These are phyloP conservation scores for Callyntrura guangdongensis DNA, from an alignment of 2,888 invertebrate species.

Conservation along the genomic window DNA sequence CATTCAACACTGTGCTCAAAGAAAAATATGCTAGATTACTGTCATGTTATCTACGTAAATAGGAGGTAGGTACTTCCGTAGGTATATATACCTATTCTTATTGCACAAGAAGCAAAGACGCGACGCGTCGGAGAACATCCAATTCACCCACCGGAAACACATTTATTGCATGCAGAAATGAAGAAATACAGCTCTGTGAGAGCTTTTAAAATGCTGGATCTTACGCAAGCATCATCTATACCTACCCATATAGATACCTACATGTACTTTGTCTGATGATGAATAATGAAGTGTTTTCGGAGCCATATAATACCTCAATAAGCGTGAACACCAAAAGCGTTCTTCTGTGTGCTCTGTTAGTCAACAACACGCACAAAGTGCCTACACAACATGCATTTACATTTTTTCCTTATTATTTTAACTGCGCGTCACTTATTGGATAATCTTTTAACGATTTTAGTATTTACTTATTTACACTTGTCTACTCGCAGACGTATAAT, in stretches of 20 bases:
- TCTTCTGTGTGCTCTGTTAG: background rate
- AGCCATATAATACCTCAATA: background rate
- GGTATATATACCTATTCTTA: slow-evolving; percentile 4
- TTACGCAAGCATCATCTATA: background rate
- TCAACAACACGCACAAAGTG: slow-evolving; percentile 20
- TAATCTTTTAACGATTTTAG: slow-evolving; percentile 16
- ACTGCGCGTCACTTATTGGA: background rate
- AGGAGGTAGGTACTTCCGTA: slow-evolving; percentile 35
- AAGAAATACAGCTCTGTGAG: slow-evolving; percentile 1
- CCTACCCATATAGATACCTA: background rate
- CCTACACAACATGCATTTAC: background rate
- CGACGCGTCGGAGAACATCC: slow-evolving; percentile 21
- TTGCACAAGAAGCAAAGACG: slow-evolving; percentile 33
- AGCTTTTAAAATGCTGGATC: background rate
- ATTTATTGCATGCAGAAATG: slow-evolving; percentile 54
- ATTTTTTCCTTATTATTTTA: slow-evolving; percentile 21
- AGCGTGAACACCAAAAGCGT: background rate
- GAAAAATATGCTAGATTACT: background rate
- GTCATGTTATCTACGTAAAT: background rate
- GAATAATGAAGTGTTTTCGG: background rate
- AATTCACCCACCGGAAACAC: slow-evolving; percentile 62
- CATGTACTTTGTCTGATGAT: background rate
- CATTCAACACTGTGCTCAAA: background rate
- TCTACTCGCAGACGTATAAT: background rate
- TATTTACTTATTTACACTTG: slow-evolving; percentile 19